phyloP scores from a whole-genome alignment of 2,888 invertebrate genomes.

The Caradrina clavipalpis region DNA sequence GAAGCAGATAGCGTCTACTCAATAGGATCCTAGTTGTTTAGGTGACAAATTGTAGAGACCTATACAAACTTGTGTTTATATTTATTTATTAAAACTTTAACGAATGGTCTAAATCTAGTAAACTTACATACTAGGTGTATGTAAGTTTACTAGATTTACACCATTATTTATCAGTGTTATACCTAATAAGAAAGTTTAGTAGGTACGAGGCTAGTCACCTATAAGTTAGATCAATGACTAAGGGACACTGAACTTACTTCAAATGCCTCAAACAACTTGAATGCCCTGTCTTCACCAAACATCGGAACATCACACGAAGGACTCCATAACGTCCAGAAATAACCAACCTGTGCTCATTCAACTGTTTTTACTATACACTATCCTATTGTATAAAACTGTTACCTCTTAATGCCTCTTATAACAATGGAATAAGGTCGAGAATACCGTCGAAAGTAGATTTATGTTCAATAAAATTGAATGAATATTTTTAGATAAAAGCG shows the following conservation, averaged over 20 bases:
- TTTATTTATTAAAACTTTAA: too few relatives aligned
- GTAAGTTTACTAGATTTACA: too few relatives aligned
- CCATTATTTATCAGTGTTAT: background rate
- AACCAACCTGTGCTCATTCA: conserved; percentile 50
- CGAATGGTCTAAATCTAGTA: too few relatives aligned
- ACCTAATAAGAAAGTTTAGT: background rate
- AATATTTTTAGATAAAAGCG: conserved; percentile 63
- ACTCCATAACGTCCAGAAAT: conserved; percentile 34
- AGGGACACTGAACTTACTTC: background rate
- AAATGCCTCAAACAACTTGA: conserved; percentile 1
- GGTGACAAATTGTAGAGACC: too few relatives aligned
- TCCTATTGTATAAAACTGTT: conserved; percentile 14
- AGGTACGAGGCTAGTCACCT: background rate
- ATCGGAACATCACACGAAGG: conserved; percentile 19
- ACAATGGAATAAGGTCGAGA: conserved; percentile 37
- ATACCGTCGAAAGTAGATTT: conserved; percentile 22
- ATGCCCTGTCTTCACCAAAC: conserved; percentile 15
- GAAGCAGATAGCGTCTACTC: too few relatives aligned
- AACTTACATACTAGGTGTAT: too few relatives aligned
- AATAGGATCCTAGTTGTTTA: background rate
- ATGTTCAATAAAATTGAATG: conserved; percentile 47
- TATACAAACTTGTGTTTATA: too few relatives aligned
- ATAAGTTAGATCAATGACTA: background rate
- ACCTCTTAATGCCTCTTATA: conserved; percentile 27
- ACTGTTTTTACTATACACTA: conserved; percentile 40